These are phyloP conservation scores for Tachysurus vachellii DNA, from an alignment of 2,113 vertebrate genomes.

Conservation along the genomic window DNA sequence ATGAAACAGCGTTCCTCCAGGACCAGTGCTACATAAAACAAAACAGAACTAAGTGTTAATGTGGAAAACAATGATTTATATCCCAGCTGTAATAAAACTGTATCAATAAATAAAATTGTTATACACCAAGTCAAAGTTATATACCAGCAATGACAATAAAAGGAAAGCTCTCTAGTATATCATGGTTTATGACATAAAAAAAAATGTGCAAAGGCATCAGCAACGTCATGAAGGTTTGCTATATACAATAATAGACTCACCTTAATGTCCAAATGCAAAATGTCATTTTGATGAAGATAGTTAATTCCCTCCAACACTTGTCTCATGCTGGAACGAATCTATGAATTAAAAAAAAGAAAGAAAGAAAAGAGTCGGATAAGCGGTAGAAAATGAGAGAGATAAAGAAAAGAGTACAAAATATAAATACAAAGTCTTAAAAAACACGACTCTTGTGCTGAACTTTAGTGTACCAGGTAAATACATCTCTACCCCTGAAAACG, in stretches of 20 bases:
- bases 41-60: not conserved
- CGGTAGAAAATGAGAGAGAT: too few species aligned
- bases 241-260: constrained; percentile 58
- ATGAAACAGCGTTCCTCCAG: too few species aligned
- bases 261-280: constrained; percentile 95
- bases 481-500: not conserved
- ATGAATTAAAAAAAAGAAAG: constrained; percentile 38
- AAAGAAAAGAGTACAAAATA: not conserved
- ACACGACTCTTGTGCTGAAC: not conserved
- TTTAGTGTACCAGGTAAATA: not conserved
- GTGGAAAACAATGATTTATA: not conserved
- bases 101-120: not conserved
- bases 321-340: constrained; percentile 87
- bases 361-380: not conserved
- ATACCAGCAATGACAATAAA: not conserved
- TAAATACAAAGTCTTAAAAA: not conserved
- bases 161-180: not conserved
- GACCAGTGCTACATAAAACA: too few species aligned
- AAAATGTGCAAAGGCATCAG: not conserved
- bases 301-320: constrained; percentile 88
- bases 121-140: not conserved
- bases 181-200: not conserved
- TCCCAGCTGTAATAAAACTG: not conserved
- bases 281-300: constrained; percentile 85
- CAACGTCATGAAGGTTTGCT: not conserved